Percentiles rank a stretch among this genome's conserved stretches.
These are phyloP conservation scores for Tetheella fluctuosa DNA, from an alignment of 2,888 invertebrate genomes.

Conservation along the genomic window DNA sequence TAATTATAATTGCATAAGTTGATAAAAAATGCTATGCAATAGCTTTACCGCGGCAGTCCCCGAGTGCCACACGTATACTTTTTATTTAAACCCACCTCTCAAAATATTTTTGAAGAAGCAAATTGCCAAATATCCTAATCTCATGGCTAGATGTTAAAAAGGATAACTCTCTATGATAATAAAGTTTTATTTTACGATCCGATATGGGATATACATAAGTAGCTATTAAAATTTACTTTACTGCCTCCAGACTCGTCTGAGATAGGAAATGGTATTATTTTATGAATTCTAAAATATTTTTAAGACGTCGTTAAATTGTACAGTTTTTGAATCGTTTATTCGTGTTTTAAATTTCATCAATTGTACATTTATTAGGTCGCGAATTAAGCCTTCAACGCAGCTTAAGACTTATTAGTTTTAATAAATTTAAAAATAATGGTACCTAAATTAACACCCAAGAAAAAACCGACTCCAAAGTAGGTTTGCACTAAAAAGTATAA, in stretches of 20 bases:
- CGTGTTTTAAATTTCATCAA: background rate
- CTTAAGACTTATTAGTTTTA: too few relatives aligned
- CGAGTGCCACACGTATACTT: too few relatives aligned
- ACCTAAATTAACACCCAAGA: too few relatives aligned
- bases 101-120: background rate
- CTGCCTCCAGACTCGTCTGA: background rate
- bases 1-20: too few relatives aligned
- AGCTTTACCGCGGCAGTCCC: too few relatives aligned
- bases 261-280: background rate
- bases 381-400: too few relatives aligned
- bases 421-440: too few relatives aligned
- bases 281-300: constrained; percentile 4
- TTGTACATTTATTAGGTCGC: too few relatives aligned
- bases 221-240: constrained; percentile 2
- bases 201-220: constrained; percentile 4
- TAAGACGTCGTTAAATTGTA: background rate
- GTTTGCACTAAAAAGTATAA: too few relatives aligned
- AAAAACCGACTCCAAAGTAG: too few relatives aligned
- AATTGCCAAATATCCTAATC: background rate
- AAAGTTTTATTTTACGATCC: constrained; percentile 6
- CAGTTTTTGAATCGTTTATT: constrained; percentile 1
- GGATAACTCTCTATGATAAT: background rate
- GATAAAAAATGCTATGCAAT: too few relatives aligned
- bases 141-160: background rate
- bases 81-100: too few relatives aligned